Evolutionary conservation across 1,140 invertebrate genomes (phyloP).

Genomic region (Saccostrea echinata): DNA sequence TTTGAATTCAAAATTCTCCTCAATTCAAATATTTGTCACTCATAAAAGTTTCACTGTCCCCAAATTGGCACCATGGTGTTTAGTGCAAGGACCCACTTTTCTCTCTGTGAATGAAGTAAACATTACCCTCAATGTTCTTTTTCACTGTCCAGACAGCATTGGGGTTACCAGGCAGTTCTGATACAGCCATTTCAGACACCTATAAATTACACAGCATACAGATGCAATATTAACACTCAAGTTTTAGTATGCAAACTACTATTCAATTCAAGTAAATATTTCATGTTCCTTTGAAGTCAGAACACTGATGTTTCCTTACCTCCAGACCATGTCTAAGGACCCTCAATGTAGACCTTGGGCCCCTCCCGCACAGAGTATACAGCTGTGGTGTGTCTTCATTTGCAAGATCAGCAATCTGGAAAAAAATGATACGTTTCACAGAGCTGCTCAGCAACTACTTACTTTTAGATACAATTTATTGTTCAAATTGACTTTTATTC

Average conservation of each 20-base stretch:
- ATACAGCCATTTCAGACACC: constrained; percentile 99
- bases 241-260: neutral
- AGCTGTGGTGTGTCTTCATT: constrained; percentile 99
- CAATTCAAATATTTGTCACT: constrained; percentile 12
- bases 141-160: constrained; percentile 99
- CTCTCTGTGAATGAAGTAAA: constrained; percentile 29
- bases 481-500: neutral
- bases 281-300: neutral
- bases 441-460: no score
- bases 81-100: constrained; percentile 26
- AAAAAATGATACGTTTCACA: no score
- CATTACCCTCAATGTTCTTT: constrained; percentile 93
- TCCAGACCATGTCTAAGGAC: constrained; percentile 98
- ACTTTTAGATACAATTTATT: neutral
- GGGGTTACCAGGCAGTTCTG: constrained; percentile 98
- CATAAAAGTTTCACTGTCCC: neutral
- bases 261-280: no score
- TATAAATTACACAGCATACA: constrained; percentile 56
- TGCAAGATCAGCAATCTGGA: constrained; percentile 84
- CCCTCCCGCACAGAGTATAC: constrained; percentile 96
- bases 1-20: neutral
- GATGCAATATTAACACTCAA: neutral
- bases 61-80: constrained; percentile 11
- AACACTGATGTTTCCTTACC: constrained; percentile 71
- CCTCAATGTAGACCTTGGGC: constrained; percentile 94